Evolutionary conservation across 2,113 vertebrate genomes (phyloP), one percentile per base, ranked within the genome.

Genomic region (Pontoporia blainvillei): DNA sequence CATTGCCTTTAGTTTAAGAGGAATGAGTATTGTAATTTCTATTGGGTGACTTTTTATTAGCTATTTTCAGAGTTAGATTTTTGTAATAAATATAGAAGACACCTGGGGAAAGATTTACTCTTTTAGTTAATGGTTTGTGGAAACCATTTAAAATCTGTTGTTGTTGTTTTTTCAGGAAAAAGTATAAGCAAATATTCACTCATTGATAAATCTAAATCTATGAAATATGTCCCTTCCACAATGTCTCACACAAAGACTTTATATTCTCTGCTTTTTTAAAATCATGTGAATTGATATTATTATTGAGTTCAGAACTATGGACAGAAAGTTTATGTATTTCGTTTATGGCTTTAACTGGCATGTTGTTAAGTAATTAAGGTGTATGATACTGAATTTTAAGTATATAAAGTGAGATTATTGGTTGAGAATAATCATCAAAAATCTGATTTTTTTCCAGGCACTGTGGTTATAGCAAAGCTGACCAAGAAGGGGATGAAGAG

Each of bases 401-500:
- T 83, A 6, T 12, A 14, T 93, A 67, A 85, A 94, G 75, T 66
- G 91, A 95, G 72, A 96, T 94, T 11, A 90, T 85, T 83, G 67
- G 94, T 92, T 98, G 91, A 86, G 8, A 52, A 52, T 52, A 52
- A 67, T 78, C 96, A 52, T 97, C 34, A 97, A 91, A 52, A 54
- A 59, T 73, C 36, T 31, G 62, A 13, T 91, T 98, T 97, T 91
- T 94, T 97, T 98, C 57, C 71, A 99, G 99, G 98, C 99, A 99
- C 97, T 99, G 99, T 97, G 99, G 99, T 86, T 99, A 99, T 98
- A 99, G 99, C 98, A 99, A 99, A 98, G 99, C 99, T 1, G 99
- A 99, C 98, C 99, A 99, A 98, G 99, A 99, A 98, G 99, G 99
- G 87, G 99, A 99, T 96, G 99, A 99, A 98, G 99, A 99, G 97